Conservation (phyloP, 2,888 invertebrate genomes). For the Habroteleia sp. region DNA sequence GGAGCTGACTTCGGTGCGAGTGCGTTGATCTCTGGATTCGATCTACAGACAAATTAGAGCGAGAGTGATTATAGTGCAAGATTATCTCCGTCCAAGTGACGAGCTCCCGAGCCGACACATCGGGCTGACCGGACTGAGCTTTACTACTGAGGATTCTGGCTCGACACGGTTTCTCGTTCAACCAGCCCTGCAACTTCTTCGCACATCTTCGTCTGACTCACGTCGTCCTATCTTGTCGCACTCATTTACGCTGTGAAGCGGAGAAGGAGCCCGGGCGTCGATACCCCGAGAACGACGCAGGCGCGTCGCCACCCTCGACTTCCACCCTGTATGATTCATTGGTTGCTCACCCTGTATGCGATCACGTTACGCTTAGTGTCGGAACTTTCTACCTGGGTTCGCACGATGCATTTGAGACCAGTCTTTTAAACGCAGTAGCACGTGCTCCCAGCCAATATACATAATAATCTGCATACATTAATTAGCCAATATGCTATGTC, state of each 20-base stretch:
- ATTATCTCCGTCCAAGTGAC: too few relatives aligned
- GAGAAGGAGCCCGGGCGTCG: slow-evolving; percentile 76
- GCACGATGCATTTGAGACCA: slow-evolving; percentile 11
- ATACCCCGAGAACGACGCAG: slow-evolving; percentile 75
- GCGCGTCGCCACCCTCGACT: slow-evolving; percentile 77
- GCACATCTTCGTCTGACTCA: slow-evolving; percentile 58
- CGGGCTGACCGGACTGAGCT: slow-evolving; percentile 77
- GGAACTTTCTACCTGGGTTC: background rate
- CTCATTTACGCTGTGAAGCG: slow-evolving; percentile 34
- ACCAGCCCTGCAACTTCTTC: slow-evolving; percentile 58
- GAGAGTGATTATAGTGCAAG: too few relatives aligned
- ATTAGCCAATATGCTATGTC: too few relatives aligned
- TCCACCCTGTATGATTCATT: slow-evolving; percentile 69
- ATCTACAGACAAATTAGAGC: too few relatives aligned
- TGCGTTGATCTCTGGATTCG: too few relatives aligned
- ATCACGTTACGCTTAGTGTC: slow-evolving; percentile 16
- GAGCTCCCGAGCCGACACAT: slow-evolving; percentile 57
- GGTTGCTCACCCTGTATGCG: slow-evolving; percentile 68
- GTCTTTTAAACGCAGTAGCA: slow-evolving; percentile 37
- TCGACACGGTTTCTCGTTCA: slow-evolving; percentile 50
- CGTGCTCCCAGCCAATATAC: slow-evolving; percentile 33
- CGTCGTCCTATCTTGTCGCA: slow-evolving; percentile 42
- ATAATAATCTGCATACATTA: too few relatives aligned
- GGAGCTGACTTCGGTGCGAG: too few relatives aligned
- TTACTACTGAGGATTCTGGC: slow-evolving; percentile 74